These are phyloP conservation scores for Orcinus orca DNA, from an alignment of 2,113 vertebrate genomes.

Conservation along the genomic window DNA sequence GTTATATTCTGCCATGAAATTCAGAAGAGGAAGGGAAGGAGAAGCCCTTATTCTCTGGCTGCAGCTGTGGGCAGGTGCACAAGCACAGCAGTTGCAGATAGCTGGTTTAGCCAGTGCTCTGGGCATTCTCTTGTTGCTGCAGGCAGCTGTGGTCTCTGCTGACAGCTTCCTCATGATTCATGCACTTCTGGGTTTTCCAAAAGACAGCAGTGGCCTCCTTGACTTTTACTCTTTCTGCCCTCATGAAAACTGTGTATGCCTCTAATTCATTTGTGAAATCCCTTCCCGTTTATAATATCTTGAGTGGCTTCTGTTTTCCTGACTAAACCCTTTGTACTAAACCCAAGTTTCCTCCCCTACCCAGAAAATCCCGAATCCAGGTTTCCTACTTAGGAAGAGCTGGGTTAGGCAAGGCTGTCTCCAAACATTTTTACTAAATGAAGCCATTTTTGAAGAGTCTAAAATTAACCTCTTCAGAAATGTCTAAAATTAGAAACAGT, in stretches of 20 bases:
- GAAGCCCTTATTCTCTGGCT: not conserved
- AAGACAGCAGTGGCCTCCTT: not conserved
- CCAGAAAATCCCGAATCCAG: not conserved
- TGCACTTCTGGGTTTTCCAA: not conserved
- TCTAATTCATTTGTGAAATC: not conserved
- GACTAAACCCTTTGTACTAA: not conserved
- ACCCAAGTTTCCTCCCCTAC: rapidly evolving
- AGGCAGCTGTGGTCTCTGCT: not conserved
- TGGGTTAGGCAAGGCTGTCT: not conserved
- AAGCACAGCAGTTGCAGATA: not conserved
- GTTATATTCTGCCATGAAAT: not conserved
- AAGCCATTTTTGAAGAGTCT: not conserved
- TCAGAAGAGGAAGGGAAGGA: not conserved
- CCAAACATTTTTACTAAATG: not conserved
- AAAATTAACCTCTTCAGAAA: constrained; percentile 36
- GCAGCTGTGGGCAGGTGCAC: not conserved
- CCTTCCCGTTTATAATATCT: not conserved
- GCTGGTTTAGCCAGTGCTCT: not conserved
- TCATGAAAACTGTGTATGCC: not conserved
- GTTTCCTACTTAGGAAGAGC: not conserved
- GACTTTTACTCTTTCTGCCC: not conserved
- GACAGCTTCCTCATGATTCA: not conserved
- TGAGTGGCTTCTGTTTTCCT: not conserved
- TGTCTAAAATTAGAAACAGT: not conserved
- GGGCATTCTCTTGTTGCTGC: not conserved